phyloP scores from a whole-genome alignment of 2,113 vertebrate species.

The Empidonax traillii region DNA sequence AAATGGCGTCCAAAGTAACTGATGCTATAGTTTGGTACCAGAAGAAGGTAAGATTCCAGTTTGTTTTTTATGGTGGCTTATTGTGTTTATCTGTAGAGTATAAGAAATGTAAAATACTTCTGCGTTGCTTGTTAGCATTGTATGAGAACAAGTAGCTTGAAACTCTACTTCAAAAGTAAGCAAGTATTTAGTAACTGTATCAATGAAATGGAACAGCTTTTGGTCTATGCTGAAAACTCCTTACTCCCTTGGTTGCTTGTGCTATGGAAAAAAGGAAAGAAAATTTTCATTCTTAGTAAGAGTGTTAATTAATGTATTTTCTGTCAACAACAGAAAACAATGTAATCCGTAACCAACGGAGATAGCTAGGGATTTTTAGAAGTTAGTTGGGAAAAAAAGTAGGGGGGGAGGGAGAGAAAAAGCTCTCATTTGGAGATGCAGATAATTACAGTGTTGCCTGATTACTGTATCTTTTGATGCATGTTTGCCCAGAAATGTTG shows the following conservation, averaged over 20 bases:
- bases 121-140: not conserved
- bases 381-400: not conserved
- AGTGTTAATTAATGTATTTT: not conserved
- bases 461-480: not conserved
- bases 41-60: constrained; percentile 91
- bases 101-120: not conserved
- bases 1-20: constrained; percentile 99
- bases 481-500: not conserved
- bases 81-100: not conserved
- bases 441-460: not conserved
- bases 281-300: not conserved
- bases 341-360: not conserved
- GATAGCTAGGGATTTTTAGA: not conserved
- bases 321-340: not conserved
- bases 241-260: not conserved
- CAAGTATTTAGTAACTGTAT: not conserved
- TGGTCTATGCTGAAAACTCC: not conserved
- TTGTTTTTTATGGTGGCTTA: not conserved
- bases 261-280: not conserved
- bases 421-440: not conserved
- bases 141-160: not conserved
- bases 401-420: not conserved
- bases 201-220: not conserved
- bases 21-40: constrained; percentile 99
- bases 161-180: not conserved